Conservation (phyloP, 2,113 vertebrate genomes). For the Jacana jacana region DNA sequence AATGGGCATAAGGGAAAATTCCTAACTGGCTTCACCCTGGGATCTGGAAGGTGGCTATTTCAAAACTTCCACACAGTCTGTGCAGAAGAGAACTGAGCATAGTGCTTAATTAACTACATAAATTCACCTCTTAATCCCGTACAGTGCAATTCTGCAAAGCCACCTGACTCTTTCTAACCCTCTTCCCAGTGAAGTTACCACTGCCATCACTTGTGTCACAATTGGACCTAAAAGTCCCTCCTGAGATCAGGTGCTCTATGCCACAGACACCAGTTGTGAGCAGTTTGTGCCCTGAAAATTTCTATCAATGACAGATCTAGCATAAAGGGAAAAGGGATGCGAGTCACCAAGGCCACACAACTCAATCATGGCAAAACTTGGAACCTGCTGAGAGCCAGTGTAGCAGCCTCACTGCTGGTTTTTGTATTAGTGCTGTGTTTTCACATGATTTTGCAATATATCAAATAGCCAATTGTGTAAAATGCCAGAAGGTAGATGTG, state of each 20-base stretch:
- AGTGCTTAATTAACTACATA: neutral
- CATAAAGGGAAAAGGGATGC: neutral
- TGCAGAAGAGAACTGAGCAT: neutral
- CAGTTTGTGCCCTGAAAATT: neutral
- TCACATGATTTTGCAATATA: neutral
- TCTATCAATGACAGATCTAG: neutral
- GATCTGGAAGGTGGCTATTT: neutral
- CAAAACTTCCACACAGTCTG: neutral
- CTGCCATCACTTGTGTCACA: neutral
- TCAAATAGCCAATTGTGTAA: neutral
- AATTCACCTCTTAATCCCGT: neutral
- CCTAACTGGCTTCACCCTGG: neutral
- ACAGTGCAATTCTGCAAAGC: neutral
- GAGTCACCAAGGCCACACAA: neutral
- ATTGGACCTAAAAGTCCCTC: fast-evolving
- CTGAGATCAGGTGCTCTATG: neutral
- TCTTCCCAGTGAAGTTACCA: neutral
- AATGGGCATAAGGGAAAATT: neutral
- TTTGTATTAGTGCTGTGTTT: neutral
- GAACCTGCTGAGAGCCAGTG: neutral
- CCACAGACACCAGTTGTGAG: neutral
- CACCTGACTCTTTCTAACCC: neutral
- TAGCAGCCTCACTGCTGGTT: neutral
- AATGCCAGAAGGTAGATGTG: neutral
- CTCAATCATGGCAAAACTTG: neutral